phyloP scores from a whole-genome alignment of 2,888 invertebrate genomes.

The Eilema sororculum region DNA sequence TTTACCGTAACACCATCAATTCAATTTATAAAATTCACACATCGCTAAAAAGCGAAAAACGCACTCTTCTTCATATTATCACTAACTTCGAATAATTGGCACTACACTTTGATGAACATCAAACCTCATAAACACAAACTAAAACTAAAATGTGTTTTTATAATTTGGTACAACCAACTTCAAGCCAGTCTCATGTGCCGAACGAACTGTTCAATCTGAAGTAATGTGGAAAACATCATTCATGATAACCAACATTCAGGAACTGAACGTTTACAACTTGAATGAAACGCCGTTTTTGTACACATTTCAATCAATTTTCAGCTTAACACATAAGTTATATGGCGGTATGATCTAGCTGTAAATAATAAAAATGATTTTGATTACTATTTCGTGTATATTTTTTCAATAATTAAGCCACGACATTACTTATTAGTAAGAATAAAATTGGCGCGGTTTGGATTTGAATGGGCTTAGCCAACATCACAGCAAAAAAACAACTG shows the following conservation, averaged over 20 bases:
- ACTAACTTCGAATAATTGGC: conserved; percentile 72
- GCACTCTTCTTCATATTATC: conserved; percentile 79
- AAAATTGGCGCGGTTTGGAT: background rate
- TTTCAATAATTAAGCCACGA: background rate
- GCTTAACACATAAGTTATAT: background rate
- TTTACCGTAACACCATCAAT: conserved; percentile 81
- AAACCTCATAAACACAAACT: conserved; percentile 76
- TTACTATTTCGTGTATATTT: background rate
- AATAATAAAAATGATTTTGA: background rate
- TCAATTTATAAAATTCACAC: conserved; percentile 79
- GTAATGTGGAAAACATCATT: conserved; percentile 41
- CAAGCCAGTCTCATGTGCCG: conserved; percentile 36
- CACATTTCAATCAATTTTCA: background rate
- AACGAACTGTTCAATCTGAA: conserved; percentile 26
- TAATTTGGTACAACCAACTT: conserved; percentile 48
- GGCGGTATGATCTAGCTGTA: background rate
- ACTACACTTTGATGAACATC: conserved; percentile 79
- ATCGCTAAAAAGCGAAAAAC: conserved; percentile 84
- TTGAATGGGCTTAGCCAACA: background rate
- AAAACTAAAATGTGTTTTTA: conserved; percentile 70
- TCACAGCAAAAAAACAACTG: conserved; percentile 6
- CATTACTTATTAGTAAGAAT: background rate
- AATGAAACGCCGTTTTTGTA: background rate
- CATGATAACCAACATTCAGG: conserved; percentile 44
- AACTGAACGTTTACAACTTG: conserved; percentile 11